Evolutionary conservation across 1,140 invertebrate genomes (phyloP).

Genomic region (Ectropis grisescens): DNA sequence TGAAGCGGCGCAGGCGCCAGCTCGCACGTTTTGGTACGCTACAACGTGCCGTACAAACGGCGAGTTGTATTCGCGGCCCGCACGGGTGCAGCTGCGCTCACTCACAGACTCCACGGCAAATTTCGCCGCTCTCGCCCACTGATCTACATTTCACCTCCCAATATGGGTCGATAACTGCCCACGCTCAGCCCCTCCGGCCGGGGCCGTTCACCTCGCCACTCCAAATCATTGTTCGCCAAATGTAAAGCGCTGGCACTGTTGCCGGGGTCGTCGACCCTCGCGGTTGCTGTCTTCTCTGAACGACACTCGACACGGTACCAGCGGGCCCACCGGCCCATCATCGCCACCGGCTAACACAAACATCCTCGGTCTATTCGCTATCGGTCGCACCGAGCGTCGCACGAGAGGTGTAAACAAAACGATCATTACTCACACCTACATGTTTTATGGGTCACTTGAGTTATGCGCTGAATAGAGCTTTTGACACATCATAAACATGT

Average conservation of each 20-base stretch:
- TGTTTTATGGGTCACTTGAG: no score
- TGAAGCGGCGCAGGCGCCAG: no score
- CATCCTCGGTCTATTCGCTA: conserved; percentile 31
- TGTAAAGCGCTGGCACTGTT: conserved; percentile 50
- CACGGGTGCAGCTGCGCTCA: conserved; percentile 22
- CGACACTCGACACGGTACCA: conserved; percentile 45
- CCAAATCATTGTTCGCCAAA: conserved; percentile 69
- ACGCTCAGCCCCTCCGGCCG: conserved; percentile 61
- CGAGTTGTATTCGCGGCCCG: conserved; percentile 6
- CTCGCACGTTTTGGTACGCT: no score
- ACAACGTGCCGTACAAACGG: no score
- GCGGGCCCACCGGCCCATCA: no score
- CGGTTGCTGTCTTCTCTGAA: conserved; percentile 53
- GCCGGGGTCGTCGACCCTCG: conserved; percentile 40
- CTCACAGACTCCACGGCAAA: conserved; percentile 44
- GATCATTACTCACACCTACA: conserved; percentile 1
- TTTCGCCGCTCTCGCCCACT: conserved; percentile 67
- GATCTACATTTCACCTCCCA: conserved; percentile 68
- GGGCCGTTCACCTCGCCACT: conserved; percentile 65
- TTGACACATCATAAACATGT: no score
- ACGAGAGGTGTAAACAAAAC: conserved; percentile 2
- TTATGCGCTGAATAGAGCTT: no score
- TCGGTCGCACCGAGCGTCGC: no score
- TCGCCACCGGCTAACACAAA: conserved; percentile 35
- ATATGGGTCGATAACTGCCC: conserved; percentile 70